Conservation (phyloP, 2,888 invertebrate species). For the Alloscopus bannaensis region DNA sequence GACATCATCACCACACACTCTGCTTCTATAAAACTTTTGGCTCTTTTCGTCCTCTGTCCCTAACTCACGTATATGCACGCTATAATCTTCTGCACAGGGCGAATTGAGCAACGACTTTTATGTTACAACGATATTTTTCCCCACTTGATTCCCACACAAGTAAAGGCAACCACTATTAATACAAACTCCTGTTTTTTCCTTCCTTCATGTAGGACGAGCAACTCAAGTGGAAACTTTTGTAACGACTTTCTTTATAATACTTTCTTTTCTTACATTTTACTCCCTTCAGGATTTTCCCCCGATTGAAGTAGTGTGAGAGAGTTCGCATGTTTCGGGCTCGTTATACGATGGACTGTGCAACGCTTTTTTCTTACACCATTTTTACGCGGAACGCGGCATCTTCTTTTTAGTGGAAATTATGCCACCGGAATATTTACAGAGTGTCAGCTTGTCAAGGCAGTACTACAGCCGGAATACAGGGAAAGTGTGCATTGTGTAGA, state of each 20-base stretch:
- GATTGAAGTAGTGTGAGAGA: not conserved
- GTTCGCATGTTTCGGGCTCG: slow-evolving; percentile 66
- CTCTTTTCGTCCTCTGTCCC: too few species aligned
- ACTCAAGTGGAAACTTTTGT: slow-evolving; percentile 69
- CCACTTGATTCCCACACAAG: slow-evolving; percentile 51
- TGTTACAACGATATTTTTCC: slow-evolving; percentile 21
- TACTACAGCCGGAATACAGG: slow-evolving; percentile 16
- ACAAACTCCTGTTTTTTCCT: slow-evolving; percentile 8
- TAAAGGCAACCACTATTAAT: slow-evolving; percentile 34
- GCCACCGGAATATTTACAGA: slow-evolving; percentile 55
- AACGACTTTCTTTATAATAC: slow-evolving; percentile 65
- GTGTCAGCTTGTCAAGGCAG: slow-evolving; percentile 61
- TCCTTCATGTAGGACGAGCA: slow-evolving; percentile 29
- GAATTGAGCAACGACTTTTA: not conserved
- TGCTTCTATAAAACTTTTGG: not conserved
- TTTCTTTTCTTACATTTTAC: not conserved
- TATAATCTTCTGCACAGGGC: not conserved
- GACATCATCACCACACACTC: slow-evolving; percentile 13
- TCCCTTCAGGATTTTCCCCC: not conserved
- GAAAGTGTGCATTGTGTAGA: not conserved
- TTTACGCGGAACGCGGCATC: slow-evolving; percentile 24
- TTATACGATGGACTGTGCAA: slow-evolving; percentile 41
- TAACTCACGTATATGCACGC: not conserved
- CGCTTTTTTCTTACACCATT: slow-evolving; percentile 7
- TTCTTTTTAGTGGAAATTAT: slow-evolving; percentile 46